Evolutionary conservation across 2,888 invertebrate species (phyloP), one percentile per base, ranked within the genome.

Genomic region (Dendrolimus houi): DNA sequence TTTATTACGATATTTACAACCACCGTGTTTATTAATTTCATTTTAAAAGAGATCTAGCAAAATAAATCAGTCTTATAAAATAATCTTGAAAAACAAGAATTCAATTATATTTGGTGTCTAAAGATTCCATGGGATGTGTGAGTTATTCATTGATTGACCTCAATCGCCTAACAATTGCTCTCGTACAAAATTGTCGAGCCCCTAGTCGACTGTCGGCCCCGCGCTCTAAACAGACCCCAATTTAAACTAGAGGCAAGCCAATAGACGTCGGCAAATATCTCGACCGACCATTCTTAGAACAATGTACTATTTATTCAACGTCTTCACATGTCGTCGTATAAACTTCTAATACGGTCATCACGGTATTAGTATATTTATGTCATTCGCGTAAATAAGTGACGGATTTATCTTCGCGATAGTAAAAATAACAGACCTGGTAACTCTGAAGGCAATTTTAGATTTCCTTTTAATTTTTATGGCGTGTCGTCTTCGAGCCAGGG

Each of bases 391-490:
- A 29, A 29, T 29, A 29, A 6, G 29, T 29, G 29, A 6, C 29
- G 29, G 29, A 29, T 29, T 29, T 29, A 29, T 29, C 29, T 29
- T 29, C 29, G 29, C 12, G 41, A 55, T 41, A 54, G 13, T 56
- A 56, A 52, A 56, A 59, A 55, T 53, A 57, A 77, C 80, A 62
- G 61, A 90, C 89, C 89, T 90, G 71, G 78, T 61, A 62, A 87
- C 72, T 80, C 85, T 83, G 75, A 82, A 87, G 70, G 81, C 69
- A 64, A 89, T 79, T 77, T 89, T 90, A 56, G 85, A 74, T 74
- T 87, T 90, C 69, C 87, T 79, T 66, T 85, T 89, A 59, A 83
- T 72, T 67, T 78, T 89, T 80, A 91, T 78, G 83, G 90, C 89
- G 76, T 84, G 77, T 75, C 89, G 83, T 78, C 89, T 78, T 74